Base-by-base conservation (phyloP, 1,140 invertebrate species). In the Mamestra configurata region DNA sequence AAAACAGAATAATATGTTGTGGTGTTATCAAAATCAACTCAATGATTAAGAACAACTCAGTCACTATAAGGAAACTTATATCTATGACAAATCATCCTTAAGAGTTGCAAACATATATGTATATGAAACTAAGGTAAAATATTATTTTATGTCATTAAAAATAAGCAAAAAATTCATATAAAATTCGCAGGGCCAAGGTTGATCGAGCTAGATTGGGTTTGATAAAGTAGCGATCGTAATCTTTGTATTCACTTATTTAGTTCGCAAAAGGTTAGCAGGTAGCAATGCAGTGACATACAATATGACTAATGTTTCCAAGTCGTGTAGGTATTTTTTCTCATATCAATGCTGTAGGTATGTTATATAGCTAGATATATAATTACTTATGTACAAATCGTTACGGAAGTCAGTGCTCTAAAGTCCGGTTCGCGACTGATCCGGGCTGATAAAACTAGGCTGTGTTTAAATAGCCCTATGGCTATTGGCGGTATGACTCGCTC, bases 281-380 rank as follows among this genome's bases (percentile, higher is more conserved):
- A 66, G 15, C 18, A 31, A 64, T 64, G 31, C 31, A 37, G n/a
- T 64, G 59, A 37, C 59, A 37, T 64, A 59, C 24, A 20, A 40
- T 20, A 66, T 66, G 61, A 66, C 61, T 43, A 66, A 66, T 66
- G 18, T 40, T 40, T 66, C 61, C 40, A 66, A 18, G 61, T 40
- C 35, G 35, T 37, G 31, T 22, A n/a, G n/a, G n/a, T n/a, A 1
- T 66, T 66, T 66, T 66, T 66, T 66, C 61, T 66, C 20, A 40
- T 66, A 66, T 66, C 35, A 40, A 66, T 22, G 10, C 6, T 66
- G 31, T 66, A 40, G 61, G 7, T 40, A 64, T 64, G 37, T 10
- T 64, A 64, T 64, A 20, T 66, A 66, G 20, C 61, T 20, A 66
- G 61, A 37, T 35, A 37, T n/a, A 35, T 22, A 18, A n/a, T n/a